phyloP scores from a whole-genome alignment of 1,140 invertebrate species.

The Pollicipes pollicipes region DNA sequence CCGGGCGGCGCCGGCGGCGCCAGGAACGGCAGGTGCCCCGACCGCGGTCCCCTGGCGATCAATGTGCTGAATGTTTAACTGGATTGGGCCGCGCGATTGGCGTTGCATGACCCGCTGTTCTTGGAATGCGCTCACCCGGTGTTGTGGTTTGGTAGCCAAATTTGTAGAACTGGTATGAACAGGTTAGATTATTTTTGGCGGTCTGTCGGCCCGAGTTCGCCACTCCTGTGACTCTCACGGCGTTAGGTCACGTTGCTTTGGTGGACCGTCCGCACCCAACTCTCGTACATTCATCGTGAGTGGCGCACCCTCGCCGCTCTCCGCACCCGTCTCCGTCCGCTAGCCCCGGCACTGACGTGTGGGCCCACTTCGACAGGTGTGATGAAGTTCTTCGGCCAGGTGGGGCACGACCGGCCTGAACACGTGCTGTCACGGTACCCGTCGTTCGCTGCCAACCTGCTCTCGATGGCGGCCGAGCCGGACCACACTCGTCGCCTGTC shows the following conservation, averaged over 20 bases:
- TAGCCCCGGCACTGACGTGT: neutral
- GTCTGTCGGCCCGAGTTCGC: no score
- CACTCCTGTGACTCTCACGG: no score
- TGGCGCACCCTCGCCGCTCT: neutral
- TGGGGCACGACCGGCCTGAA: conserved; percentile 47
- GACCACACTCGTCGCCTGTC: conserved; percentile 41
- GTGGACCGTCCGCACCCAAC: neutral
- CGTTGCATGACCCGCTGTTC: conserved; percentile 32
- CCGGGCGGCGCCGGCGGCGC: no score
- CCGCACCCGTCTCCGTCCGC: neutral
- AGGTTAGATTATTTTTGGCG: no score
- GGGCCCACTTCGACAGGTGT: conserved; percentile 35
- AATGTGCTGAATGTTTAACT: no score
- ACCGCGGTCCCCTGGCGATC: no score
- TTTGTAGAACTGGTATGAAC: no score
- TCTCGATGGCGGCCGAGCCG: conserved; percentile 40
- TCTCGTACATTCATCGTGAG: no score
- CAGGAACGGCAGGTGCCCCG: conserved; percentile 41
- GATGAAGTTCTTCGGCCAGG: conserved; percentile 65
- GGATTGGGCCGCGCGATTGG: no score
- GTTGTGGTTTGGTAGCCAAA: no score
- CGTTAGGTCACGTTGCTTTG: no score
- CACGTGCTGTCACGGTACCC: conserved; percentile 53
- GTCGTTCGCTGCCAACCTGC: conserved; percentile 41
- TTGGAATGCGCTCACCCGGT: neutral